phyloP scores from a whole-genome alignment of 30 jellyfish, hydroid and myxozoan genomes.

The Hydra vulgaris region DNA sequence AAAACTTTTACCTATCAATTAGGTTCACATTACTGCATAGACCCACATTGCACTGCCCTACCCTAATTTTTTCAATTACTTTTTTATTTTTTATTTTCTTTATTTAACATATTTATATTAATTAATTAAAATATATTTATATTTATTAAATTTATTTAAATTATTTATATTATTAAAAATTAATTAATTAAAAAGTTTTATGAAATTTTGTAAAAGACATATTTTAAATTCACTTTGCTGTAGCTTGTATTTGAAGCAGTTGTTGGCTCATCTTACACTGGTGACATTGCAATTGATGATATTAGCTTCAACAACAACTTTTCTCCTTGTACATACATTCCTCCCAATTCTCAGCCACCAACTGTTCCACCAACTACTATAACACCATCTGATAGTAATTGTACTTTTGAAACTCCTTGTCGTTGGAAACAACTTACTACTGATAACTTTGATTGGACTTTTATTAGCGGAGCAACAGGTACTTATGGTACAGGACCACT shows the following conservation, averaged over 20 bases:
- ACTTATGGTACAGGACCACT: slow-evolving; percentile 90
- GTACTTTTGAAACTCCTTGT: slow-evolving; percentile 72
- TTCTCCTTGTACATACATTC: slow-evolving; percentile 75
- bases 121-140: too few relatives aligned
- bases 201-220: not conserved
- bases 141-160: too few relatives aligned
- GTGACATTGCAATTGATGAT: slow-evolving; percentile 93
- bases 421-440: slow-evolving; percentile 73
- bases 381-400: slow-evolving; percentile 91
- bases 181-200: too few relatives aligned
- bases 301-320: slow-evolving; percentile 51
- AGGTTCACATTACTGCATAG: too few relatives aligned
- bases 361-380: slow-evolving; percentile 90
- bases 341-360: slow-evolving; percentile 90
- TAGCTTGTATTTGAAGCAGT: slow-evolving; percentile 92
- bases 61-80: too few relatives aligned
- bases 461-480: slow-evolving; percentile 74
- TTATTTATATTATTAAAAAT: too few relatives aligned
- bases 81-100: too few relatives aligned
- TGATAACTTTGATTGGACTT: slow-evolving; percentile 80
- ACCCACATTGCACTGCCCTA: too few relatives aligned
- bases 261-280: slow-evolving; percentile 68
- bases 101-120: too few relatives aligned
- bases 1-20: too few relatives aligned
- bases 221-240: not conserved